These are phyloP conservation scores for Ictalurus furcatus DNA, from an alignment of 2,113 vertebrate species.

Conservation along the genomic window DNA sequence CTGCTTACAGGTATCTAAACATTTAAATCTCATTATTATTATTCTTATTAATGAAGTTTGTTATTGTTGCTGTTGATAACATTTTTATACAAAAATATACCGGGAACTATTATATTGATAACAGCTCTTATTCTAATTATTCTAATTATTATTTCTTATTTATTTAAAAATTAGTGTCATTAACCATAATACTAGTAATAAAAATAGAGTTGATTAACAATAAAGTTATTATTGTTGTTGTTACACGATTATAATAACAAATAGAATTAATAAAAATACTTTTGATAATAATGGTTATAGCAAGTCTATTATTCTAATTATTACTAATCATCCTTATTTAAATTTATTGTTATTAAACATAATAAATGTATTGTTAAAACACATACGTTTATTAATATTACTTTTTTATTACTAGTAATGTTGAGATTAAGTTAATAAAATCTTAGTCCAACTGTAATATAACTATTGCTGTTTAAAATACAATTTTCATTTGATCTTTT, in stretches of 20 bases:
- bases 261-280: background rate
- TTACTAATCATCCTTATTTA: background rate
- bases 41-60: background rate
- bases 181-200: constrained; percentile 18
- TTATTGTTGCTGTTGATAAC: background rate
- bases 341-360: background rate
- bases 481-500: background rate
- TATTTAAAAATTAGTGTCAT: background rate
- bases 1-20: constrained; percentile 87
- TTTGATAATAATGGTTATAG: background rate
- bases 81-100: background rate
- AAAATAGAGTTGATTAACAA: background rate
- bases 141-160: background rate
- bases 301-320: background rate
- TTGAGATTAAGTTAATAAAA: background rate
- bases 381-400: background rate
- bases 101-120: background rate
- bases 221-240: background rate
- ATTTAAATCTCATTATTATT: background rate
- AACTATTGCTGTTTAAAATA: background rate
- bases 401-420: background rate
- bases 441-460: background rate
- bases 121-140: background rate
- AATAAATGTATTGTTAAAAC: background rate
- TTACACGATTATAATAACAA: background rate